phyloP scores from a whole-genome alignment of 2,797 vertebrate genomes.

The Tolypeutes matacus region DNA sequence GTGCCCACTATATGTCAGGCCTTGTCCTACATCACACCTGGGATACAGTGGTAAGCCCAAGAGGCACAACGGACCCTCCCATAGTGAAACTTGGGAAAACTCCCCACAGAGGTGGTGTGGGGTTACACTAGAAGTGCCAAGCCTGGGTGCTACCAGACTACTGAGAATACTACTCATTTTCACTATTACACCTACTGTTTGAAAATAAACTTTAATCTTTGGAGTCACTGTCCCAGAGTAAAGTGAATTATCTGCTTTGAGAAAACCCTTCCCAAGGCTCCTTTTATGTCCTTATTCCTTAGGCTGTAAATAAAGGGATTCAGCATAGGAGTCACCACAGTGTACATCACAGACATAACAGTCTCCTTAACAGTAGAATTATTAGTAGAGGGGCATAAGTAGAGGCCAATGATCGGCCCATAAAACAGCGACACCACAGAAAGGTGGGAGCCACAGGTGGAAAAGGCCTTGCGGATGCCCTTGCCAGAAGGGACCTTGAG shows the following conservation, averaged over 20 bases:
- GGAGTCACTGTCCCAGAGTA: conserved; percentile 41
- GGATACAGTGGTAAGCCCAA: background rate
- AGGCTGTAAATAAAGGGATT: conserved; percentile 81
- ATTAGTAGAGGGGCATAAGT: conserved; percentile 65
- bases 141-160: background rate
- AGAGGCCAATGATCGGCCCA: conserved; percentile 74
- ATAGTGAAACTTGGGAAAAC: background rate
- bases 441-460: conserved; percentile 77
- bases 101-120: no score
- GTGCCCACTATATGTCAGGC: background rate
- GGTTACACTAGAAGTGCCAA: background rate
- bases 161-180: background rate
- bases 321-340: conserved; percentile 76
- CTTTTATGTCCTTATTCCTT: conserved; percentile 75
- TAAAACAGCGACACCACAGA: conserved; percentile 73
- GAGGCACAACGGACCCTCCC: background rate
- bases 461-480: conserved; percentile 62
- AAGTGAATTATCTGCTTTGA: background rate
- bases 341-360: conserved; percentile 75
- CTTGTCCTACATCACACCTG: background rate
- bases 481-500: conserved; percentile 53
- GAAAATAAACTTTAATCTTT: conserved; percentile 20
- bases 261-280: conserved; percentile 46
- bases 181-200: background rate
- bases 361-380: conserved; percentile 64